These are phyloP conservation scores for Schizaphis graminum DNA, from an alignment of 2,888 invertebrate genomes.

Conservation along the genomic window DNA sequence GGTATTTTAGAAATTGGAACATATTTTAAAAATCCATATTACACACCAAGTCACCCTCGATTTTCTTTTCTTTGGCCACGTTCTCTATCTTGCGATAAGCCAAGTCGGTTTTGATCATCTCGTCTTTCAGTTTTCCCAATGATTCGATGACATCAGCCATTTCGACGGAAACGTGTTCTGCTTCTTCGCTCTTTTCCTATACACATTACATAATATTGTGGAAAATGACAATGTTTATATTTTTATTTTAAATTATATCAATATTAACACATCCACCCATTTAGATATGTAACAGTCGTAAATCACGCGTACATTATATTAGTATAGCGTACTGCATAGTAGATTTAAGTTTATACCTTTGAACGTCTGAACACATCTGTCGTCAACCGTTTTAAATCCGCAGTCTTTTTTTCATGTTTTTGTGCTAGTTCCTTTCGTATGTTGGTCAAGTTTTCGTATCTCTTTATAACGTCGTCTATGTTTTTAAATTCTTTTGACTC, in stretches of 20 bases:
- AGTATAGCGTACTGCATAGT: neutral
- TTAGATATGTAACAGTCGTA: neutral
- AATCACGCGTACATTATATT: neutral
- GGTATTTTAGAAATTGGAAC: neutral
- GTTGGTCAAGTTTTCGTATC: conserved; percentile 60
- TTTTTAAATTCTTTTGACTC: conserved; percentile 47
- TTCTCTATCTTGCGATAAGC: conserved; percentile 45
- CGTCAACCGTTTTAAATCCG: conserved; percentile 36
- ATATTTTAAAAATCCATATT: neutral
- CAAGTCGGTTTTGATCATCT: conserved; percentile 45
- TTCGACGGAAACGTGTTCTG: conserved; percentile 50
- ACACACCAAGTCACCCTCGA: conserved; percentile 30
- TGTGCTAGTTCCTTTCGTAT: conserved; percentile 37
- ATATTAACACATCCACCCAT: neutral
- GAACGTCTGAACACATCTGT: conserved; percentile 50
- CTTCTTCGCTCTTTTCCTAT: conserved; percentile 56
- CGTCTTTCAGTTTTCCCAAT: conserved; percentile 41
- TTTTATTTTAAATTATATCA: neutral
- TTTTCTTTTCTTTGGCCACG: conserved; percentile 56
- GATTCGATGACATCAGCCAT: conserved; percentile 39
- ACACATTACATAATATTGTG: neutral
- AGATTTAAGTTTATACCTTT: conserved; percentile 22
- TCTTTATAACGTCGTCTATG: conserved; percentile 56
- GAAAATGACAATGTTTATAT: neutral
- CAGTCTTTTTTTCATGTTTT: conserved; percentile 51